phyloP scores from a whole-genome alignment of 2,888 invertebrate species.

The Harpalus rubripes region DNA sequence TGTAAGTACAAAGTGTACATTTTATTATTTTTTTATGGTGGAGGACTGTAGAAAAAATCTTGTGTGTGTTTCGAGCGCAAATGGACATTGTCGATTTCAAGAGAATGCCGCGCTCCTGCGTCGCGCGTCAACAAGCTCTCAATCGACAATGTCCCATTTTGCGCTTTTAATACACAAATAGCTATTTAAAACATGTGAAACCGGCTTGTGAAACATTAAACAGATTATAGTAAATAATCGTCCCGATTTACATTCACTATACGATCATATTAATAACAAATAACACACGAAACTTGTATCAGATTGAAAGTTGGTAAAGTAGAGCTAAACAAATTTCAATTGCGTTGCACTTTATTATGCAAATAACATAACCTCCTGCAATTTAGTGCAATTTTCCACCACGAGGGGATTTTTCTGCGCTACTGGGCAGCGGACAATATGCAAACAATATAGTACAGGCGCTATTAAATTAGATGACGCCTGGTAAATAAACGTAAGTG shows the following conservation, averaged over 20 bases:
- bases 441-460: slow-evolving; percentile 54
- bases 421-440: slow-evolving; percentile 33
- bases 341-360: slow-evolving; percentile 52
- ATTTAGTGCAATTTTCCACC: slow-evolving; percentile 43
- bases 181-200: too few relatives aligned
- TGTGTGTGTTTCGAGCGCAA: too few relatives aligned
- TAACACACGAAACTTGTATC: slow-evolving; percentile 42
- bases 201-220: background rate
- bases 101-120: too few relatives aligned
- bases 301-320: slow-evolving; percentile 43
- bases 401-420: slow-evolving; percentile 12
- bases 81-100: too few relatives aligned
- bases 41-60: too few relatives aligned
- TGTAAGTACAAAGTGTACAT: too few relatives aligned
- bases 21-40: too few relatives aligned
- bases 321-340: slow-evolving; percentile 22
- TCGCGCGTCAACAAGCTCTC: too few relatives aligned
- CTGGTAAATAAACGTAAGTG: slow-evolving; percentile 55
- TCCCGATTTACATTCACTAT: background rate
- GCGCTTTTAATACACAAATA: too few relatives aligned
- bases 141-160: too few relatives aligned
- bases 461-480: slow-evolving; percentile 64
- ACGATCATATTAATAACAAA: slow-evolving; percentile 26
- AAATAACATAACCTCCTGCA: slow-evolving; percentile 28
- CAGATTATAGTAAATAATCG: slow-evolving; percentile 4